Percentiles rank a stretch among this genome's conserved stretches.
These are phyloP conservation scores for Cerceris rybyensis DNA, from an alignment of 2,888 invertebrate genomes.

Conservation along the genomic window DNA sequence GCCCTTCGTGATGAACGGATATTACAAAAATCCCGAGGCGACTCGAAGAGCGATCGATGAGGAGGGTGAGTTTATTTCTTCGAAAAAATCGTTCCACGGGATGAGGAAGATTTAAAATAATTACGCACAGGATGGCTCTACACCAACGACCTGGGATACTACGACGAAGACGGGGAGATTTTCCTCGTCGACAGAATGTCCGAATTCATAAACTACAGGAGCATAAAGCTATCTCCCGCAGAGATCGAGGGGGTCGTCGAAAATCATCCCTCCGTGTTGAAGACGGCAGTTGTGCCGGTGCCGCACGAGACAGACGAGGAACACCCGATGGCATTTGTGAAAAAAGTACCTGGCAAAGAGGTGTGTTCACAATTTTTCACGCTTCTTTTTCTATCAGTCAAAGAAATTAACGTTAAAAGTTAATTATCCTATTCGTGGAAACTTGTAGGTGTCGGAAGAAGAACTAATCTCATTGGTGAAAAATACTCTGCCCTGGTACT, in stretches of 20 bases:
- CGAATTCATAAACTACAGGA: constrained; percentile 29
- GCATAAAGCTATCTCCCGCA: constrained; percentile 16
- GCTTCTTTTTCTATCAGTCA: background rate
- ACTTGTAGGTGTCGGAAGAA: constrained; percentile 23
- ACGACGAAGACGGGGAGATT: constrained; percentile 37
- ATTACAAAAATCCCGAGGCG: constrained; percentile 83
- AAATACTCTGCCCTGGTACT: constrained; percentile 24
- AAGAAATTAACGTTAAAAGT: too few species aligned
- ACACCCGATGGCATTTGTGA: constrained; percentile 22
- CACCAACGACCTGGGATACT: constrained; percentile 31
- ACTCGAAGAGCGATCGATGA: constrained; percentile 82
- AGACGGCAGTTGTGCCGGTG: constrained; percentile 16
- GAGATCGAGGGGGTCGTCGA: constrained; percentile 31
- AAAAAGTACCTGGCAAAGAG: constrained; percentile 19
- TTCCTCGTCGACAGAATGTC: constrained; percentile 27
- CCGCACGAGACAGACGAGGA: constrained; percentile 28
- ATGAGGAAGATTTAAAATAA: background rate
- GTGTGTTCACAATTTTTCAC: background rate
- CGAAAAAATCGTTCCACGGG: background rate
- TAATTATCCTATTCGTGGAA: background rate
- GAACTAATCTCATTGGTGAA: constrained; percentile 20
- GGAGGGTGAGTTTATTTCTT: constrained; percentile 77
- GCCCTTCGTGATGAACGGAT: constrained; percentile 82
- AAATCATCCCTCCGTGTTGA: constrained; percentile 19
- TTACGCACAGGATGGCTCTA: constrained; percentile 23